These are phyloP conservation scores for Notothenia coriiceps DNA, from an alignment of 2,113 vertebrate genomes.

Conservation along the genomic window DNA sequence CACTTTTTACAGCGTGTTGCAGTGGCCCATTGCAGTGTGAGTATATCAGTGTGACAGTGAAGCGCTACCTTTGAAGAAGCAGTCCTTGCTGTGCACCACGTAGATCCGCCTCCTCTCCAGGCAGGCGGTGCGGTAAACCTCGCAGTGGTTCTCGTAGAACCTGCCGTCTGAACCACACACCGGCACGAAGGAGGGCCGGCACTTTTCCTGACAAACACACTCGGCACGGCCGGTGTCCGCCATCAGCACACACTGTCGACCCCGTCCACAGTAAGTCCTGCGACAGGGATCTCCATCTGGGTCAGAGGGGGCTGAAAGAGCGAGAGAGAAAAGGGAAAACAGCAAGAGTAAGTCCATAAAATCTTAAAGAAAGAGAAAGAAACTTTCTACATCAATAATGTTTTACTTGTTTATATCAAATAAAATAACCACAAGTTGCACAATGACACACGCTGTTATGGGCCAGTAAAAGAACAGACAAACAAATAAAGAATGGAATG, in stretches of 20 bases:
- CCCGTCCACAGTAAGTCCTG: conserved; percentile 87
- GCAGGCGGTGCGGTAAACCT: conserved; percentile 92
- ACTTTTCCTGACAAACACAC: conserved; percentile 89
- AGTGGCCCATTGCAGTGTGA: not conserved
- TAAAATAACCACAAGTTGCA: not conserved
- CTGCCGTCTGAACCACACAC: conserved; percentile 94
- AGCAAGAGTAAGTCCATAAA: not conserved
- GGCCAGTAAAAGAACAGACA: not conserved
- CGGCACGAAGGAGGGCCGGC: conserved; percentile 90
- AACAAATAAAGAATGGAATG: no score
- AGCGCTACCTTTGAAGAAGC: conserved; percentile 94
- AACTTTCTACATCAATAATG: not conserved
- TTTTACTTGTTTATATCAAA: conserved; percentile 3
- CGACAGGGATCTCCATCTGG: conserved; percentile 80
- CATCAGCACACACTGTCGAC: conserved; percentile 87
- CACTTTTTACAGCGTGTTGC: not conserved
- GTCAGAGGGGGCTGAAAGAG: conserved; percentile 73
- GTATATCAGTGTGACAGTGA: not conserved
- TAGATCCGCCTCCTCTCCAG: conserved; percentile 88
- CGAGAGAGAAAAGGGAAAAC: not conserved
- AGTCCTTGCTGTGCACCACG: conserved; percentile 91
- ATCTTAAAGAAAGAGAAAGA: not conserved
- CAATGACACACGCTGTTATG: not conserved
- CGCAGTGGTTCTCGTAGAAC: conserved; percentile 96
- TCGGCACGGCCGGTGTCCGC: conserved; percentile 82